Evolutionary conservation across 2,888 invertebrate species (phyloP).

Genomic region (Pheosia gnoma): DNA sequence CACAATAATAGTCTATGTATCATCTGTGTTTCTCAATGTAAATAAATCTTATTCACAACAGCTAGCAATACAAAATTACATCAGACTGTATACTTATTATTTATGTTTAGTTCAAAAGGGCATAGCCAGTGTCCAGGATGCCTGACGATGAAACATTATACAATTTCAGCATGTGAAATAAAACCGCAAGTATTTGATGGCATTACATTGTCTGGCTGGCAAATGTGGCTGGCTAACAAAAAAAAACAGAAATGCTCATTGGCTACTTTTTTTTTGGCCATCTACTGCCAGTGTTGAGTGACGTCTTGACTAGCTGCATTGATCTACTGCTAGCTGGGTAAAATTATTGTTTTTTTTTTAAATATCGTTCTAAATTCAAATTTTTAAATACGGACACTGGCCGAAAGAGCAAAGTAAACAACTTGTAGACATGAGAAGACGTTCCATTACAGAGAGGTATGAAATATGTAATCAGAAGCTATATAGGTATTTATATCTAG

Average conservation of each 20-base stretch:
- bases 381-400: conserved; percentile 31
- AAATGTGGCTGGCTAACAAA: too few species aligned
- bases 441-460: conserved; percentile 19
- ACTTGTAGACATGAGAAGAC: conserved; percentile 19
- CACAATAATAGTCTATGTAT: conserved; percentile 82
- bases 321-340: too few species aligned
- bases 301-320: too few species aligned
- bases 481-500: conserved; percentile 39
- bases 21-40: conserved; percentile 79
- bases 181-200: too few species aligned
- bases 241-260: too few species aligned
- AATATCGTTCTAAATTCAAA: neutral
- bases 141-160: neutral
- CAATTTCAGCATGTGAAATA: too few species aligned
- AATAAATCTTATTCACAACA: conserved; percentile 84
- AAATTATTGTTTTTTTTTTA: too few species aligned
- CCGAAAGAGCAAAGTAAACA: conserved; percentile 31
- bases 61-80: conserved; percentile 83
- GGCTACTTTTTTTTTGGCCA: too few species aligned
- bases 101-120: conserved; percentile 41
- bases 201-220: too few species aligned
- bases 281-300: too few species aligned
- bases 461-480: conserved; percentile 36
- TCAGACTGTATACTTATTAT: conserved; percentile 66
- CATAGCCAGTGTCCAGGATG: conserved; percentile 46